These are phyloP conservation scores for Trachelus tabidus DNA, from an alignment of 2,888 invertebrate genomes.

Conservation along the genomic window DNA sequence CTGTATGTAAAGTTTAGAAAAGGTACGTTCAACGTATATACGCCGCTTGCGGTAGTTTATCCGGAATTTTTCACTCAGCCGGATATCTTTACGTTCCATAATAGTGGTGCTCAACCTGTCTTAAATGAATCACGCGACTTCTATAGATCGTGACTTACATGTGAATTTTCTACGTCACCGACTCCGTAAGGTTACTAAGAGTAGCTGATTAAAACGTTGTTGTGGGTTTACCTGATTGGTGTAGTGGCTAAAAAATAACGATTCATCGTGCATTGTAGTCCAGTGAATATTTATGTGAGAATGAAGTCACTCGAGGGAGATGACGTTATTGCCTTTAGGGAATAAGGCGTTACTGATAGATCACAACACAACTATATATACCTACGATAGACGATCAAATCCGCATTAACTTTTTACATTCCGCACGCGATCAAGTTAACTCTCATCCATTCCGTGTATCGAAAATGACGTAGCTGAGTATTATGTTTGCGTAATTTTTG, in stretches of 20 bases:
- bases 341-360: constrained; percentile 22
- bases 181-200: background rate
- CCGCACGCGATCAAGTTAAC: background rate
- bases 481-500: too few species aligned
- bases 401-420: background rate
- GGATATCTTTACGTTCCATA: too few species aligned
- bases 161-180: background rate
- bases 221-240: background rate
- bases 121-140: background rate
- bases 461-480: background rate
- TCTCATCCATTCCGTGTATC: background rate
- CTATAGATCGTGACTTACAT: background rate
- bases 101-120: too few species aligned
- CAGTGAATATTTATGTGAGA: background rate
- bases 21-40: background rate
- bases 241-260: constrained; percentile 7
- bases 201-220: background rate
- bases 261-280: constrained; percentile 6
- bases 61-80: background rate
- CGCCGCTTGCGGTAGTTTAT: background rate
- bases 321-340: constrained; percentile 5
- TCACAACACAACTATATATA: background rate
- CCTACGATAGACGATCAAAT: background rate
- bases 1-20: background rate
- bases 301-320: constrained; percentile 4